These are phyloP conservation scores for Catocala nupta DNA, from an alignment of 2,888 invertebrate species.

Conservation along the genomic window DNA sequence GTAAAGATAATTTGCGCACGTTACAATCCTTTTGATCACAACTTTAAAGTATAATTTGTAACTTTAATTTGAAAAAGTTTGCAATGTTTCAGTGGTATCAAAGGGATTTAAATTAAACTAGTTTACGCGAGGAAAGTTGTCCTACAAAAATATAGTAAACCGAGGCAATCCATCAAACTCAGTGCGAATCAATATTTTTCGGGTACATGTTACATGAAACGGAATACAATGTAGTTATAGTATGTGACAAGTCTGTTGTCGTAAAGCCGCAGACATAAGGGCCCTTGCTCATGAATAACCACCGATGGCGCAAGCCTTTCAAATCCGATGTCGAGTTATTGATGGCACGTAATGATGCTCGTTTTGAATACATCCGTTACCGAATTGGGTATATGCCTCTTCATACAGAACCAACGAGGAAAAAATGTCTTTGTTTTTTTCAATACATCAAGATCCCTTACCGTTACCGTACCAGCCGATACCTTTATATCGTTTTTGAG, in stretches of 20 bases:
- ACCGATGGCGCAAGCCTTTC: conserved; percentile 49
- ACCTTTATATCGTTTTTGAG: not conserved
- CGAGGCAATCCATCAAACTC: conserved; percentile 42
- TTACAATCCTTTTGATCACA: conserved; percentile 12
- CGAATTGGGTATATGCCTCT: conserved; percentile 41
- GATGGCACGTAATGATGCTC: conserved; percentile 64
- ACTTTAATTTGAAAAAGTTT: conserved; percentile 21
- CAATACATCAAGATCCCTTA: conserved; percentile 39
- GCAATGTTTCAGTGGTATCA: conserved; percentile 2
- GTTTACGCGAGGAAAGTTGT: conserved; percentile 15
- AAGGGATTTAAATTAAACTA: conserved; percentile 26
- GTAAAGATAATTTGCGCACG: not conserved
- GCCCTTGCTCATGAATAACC: conserved; percentile 34
- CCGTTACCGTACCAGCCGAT: no score
- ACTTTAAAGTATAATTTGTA: not conserved
- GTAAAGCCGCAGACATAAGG: conserved; percentile 60
- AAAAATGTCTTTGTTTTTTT: conserved; percentile 56
- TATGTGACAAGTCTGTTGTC: conserved; percentile 59
- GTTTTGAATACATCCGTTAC: conserved; percentile 53
- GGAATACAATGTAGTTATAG: conserved; percentile 52
- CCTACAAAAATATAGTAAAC: conserved; percentile 20
- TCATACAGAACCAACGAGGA: conserved; percentile 43
- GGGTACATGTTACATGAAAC: conserved; percentile 51
- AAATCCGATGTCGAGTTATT: conserved; percentile 59
- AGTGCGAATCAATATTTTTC: conserved; percentile 45